These are phyloP conservation scores for Pampusana beccarii DNA, from an alignment of 2,113 vertebrate species.

Conservation along the genomic window DNA sequence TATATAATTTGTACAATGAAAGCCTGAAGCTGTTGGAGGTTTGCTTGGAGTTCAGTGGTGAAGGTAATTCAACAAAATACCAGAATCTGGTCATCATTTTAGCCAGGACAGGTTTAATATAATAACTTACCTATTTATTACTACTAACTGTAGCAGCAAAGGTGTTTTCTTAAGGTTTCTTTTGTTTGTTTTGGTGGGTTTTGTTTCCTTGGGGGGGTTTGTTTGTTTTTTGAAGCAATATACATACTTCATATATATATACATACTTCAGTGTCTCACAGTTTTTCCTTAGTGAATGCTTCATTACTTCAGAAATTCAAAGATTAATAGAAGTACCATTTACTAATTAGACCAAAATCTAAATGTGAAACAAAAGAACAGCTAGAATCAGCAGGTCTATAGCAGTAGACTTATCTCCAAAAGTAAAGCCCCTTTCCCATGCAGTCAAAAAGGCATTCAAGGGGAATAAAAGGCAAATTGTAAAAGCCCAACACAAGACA, in stretches of 20 bases:
- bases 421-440: not conserved
- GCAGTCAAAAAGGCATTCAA: not conserved
- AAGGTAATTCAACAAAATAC: not conserved
- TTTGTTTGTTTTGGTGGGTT: too few relatives aligned
- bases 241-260: not conserved
- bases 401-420: not conserved
- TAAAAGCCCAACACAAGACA: not conserved
- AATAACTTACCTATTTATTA: not conserved
- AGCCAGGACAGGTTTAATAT: not conserved
- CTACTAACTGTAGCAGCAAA: not conserved
- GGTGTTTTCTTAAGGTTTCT: not conserved
- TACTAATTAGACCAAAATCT: not conserved
- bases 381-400: not conserved
- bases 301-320: not conserved
- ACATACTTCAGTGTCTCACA: not conserved
- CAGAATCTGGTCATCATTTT: not conserved
- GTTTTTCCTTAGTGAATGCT: not conserved
- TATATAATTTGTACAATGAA: not conserved
- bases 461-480: not conserved
- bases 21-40: not conserved
- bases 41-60: not conserved
- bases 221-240: not conserved
- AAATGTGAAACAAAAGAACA: not conserved
- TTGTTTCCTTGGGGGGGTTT: too few relatives aligned
- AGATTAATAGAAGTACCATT: not conserved